These are phyloP conservation scores for Cheumatopsyche charites DNA, from an alignment of 1,140 invertebrate species.

Conservation along the genomic window DNA sequence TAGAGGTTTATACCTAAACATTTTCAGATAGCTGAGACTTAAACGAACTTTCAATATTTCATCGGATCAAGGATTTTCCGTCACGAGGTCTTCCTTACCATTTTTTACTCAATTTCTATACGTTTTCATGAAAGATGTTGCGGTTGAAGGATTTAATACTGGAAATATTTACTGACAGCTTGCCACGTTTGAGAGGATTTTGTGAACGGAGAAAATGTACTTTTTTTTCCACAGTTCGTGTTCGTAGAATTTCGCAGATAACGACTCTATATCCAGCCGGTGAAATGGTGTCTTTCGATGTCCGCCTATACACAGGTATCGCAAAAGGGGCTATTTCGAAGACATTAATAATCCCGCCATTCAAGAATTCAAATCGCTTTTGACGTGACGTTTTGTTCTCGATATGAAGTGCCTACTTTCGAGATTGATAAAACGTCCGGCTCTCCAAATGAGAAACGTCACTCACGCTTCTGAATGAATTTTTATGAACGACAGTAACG, in stretches of 20 bases:
- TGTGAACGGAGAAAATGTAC: constrained; percentile 31
- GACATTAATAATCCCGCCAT: constrained; percentile 1
- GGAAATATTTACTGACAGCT: constrained; percentile 44
- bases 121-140: neutral
- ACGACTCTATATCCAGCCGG: constrained; percentile 30
- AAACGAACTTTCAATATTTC: constrained; percentile 36
- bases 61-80: constrained; percentile 2
- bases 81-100: neutral
- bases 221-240: constrained; percentile 31
- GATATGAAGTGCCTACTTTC: too few relatives aligned
- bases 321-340: neutral
- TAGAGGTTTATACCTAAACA: too few relatives aligned
- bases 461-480: too few relatives aligned
- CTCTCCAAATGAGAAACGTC: too few relatives aligned
- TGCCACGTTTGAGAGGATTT: constrained; percentile 43
- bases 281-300: neutral
- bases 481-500: too few relatives aligned
- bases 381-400: constrained; percentile 2
- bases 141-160: constrained; percentile 24
- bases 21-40: too few relatives aligned
- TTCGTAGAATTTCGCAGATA: constrained; percentile 35
- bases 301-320: too few relatives aligned
- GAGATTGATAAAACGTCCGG: too few relatives aligned
- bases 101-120: neutral
- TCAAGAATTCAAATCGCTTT: constrained; percentile 1